These are phyloP conservation scores for Oryzaephilus surinamensis DNA, from an alignment of 1,140 invertebrate species.

Conservation along the genomic window DNA sequence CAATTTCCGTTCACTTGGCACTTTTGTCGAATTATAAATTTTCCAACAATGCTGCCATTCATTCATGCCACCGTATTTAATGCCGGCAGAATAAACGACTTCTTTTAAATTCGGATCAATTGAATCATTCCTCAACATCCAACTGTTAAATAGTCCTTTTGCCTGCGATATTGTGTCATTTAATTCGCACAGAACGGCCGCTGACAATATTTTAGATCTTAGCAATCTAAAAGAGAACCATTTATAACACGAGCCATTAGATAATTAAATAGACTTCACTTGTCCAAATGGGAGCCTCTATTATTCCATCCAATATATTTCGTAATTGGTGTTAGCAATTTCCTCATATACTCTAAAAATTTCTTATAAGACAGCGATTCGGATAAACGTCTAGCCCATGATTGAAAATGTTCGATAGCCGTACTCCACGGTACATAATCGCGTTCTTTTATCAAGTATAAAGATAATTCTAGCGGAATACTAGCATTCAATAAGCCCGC, in stretches of 20 bases:
- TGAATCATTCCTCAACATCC: constrained; percentile 48
- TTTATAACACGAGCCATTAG: background rate
- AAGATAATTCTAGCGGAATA: constrained; percentile 54
- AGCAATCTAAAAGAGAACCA: constrained; percentile 24
- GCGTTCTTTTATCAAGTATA: constrained; percentile 59
- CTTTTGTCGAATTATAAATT: constrained; percentile 52
- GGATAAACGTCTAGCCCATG: constrained; percentile 54
- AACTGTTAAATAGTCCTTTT: constrained; percentile 49
- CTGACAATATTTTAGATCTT: constrained; percentile 28
- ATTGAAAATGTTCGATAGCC: constrained; percentile 55
- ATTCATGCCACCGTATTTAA: constrained; percentile 53
- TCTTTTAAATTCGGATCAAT: constrained; percentile 60
- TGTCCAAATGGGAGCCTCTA: constrained; percentile 53
- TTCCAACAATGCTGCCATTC: constrained; percentile 71
- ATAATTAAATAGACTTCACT: constrained; percentile 37
- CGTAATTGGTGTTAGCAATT: constrained; percentile 49
- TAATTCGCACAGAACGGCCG: constrained; percentile 52
- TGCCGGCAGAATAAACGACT: constrained; percentile 63
- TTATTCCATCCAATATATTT: constrained; percentile 55
- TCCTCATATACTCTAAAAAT: constrained; percentile 51
- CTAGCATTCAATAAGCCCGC: constrained; percentile 59
- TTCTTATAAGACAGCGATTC: constrained; percentile 54
- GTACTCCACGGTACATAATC: constrained; percentile 68
- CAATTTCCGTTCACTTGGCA: constrained; percentile 56
- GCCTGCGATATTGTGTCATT: constrained; percentile 52